Base-by-base conservation (phyloP, 2,888 invertebrate genomes). In the Scrobipalpa atriplicella region DNA sequence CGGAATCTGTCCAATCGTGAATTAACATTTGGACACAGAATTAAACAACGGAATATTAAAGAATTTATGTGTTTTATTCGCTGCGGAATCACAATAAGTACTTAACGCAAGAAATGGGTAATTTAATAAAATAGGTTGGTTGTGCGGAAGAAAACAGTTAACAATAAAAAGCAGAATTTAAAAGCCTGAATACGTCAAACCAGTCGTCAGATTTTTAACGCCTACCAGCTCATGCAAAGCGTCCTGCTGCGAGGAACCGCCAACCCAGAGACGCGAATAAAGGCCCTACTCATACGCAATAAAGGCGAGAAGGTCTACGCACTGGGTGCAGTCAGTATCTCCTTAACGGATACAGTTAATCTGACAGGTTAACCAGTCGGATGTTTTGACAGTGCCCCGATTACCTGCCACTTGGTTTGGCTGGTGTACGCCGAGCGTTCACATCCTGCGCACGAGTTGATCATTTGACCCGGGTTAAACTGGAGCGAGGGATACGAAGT, bases 311-410 rank as follows among this genome's bases (percentile, higher is more conserved):
- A 52, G n/a, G 7, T 51, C 51, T 8, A 51, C 8, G 11, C 16
- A 18, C 16, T 56, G 7, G n/a, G 19, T 58, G 7, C 16, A 2
- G 11, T 6, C n/a, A 47, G 47, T 41, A 47, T 52, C 63, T 87
- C 81, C 82, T 88, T 86, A 88, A 79, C 88, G 87, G 87, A 89
- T 89, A 89, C 83, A 77, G 82, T 77, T 88, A 88, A 89, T 89
- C 87, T 80, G 87, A 87, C 89, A 84, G 81, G 73, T 75, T 77
- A 77, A 64, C 29, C 65, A 66, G 82, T 88, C 85, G 87, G 89
- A 87, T 89, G 89, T 92, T 92, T 89, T 92, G 92, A 92, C 92
- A 90, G 83, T 78, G 68, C 68, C 71, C 81, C 92, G 90, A 92
- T 92, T 90, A 89, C 87, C 88, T 88, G 89, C 79, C 86, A 85